Conservation (phyloP, 1,140 invertebrate genomes). For the Plectrocnemia conspersa region DNA sequence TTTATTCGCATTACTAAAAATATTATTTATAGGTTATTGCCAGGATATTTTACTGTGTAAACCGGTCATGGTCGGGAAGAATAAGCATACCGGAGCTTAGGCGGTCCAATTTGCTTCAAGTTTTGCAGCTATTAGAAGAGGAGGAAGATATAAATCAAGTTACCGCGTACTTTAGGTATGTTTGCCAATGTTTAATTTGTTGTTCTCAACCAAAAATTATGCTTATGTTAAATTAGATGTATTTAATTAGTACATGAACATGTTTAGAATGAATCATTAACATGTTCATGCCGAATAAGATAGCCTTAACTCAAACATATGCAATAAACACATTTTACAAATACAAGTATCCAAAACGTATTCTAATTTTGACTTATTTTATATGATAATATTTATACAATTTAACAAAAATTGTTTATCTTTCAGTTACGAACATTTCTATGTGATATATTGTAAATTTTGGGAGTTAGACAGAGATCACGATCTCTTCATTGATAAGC, state of each 20-base stretch:
- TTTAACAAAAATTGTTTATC: conserved; percentile 64
- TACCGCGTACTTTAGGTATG: conserved; percentile 96
- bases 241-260: no score
- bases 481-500: conserved; percentile 92
- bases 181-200: no score
- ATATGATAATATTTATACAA: no score
- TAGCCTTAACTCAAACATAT: no score
- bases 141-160: conserved; percentile 98
- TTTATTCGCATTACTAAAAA: not conserved
- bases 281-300: no score
- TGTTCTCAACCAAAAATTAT: no score
- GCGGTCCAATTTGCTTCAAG: conserved; percentile 79
- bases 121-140: conserved; percentile 74
- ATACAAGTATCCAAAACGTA: no score
- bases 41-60: conserved; percentile 97
- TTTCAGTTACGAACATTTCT: conserved; percentile 98
- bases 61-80: conserved; percentile 93
- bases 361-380: no score
- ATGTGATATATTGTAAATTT: conserved; percentile 99
- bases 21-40: conserved; percentile 78
- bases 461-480: conserved; percentile 99
- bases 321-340: no score
- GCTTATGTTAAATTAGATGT: no score
- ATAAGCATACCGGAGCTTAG: conserved; percentile 87
- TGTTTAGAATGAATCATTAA: no score